Base-by-base conservation (phyloP, 2,113 vertebrate genomes). In the Aspiorhynchus laticeps region DNA sequence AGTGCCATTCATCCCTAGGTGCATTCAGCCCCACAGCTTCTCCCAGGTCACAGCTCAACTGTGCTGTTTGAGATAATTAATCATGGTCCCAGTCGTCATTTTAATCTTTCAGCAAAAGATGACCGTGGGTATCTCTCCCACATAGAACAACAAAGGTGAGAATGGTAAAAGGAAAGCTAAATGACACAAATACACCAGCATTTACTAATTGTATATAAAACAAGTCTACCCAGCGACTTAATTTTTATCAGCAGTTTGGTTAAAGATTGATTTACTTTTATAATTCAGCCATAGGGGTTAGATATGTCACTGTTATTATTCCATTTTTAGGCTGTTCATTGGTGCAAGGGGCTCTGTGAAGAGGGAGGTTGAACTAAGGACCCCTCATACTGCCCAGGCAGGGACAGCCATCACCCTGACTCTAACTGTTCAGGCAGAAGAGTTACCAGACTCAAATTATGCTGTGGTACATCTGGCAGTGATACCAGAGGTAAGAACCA, bases 391-490 rank as follows among this genome's bases (percentile, higher is more conserved):
- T 2, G 94, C 94, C 2, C 56, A 86, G 41, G 89, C 91, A 0
- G 93, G 95, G 43, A 91, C 88, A 0, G 89, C 93, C 2, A 93
- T 96, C 77, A 94, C 89, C 0, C 92, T 97, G 33, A 96, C 94
- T 0, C 93, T 96, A 71, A 94, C 93, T 0, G 94, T 94, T 2
- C 85, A 77, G 11, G 87, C 84, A 14, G 77, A 87, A 15, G 82
- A 95, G 85, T 91, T 91, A 0, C 73, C 91, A 6, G 93, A 93
- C 9, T 87, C 92, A 38, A 94, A 94, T 84, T 94, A 95, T 17
- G 95, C 95, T n/a, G 95, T 97, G 87, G 90, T 93, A 31, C 93
- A 93, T 83, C 88, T 97, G 38, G 93, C 93, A 14, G 95, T 97
- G 31, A 86, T 94, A 8, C 91, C 92, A 0, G 91, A 69, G 87